These are phyloP conservation scores for Diarsia rubi DNA, from an alignment of 2,888 invertebrate genomes.

Conservation along the genomic window DNA sequence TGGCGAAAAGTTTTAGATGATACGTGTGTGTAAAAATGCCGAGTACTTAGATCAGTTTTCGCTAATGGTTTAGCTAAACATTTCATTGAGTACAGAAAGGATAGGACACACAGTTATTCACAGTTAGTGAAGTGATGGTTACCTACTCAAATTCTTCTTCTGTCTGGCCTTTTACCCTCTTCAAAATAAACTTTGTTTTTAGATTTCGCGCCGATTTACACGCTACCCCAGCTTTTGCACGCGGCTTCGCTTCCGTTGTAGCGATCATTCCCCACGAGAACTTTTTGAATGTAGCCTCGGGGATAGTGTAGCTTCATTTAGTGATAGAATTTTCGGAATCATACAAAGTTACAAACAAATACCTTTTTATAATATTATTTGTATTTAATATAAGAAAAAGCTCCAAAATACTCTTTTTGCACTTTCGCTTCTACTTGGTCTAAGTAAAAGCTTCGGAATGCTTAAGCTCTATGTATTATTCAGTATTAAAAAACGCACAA, in stretches of 20 bases:
- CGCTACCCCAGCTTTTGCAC: too few species aligned
- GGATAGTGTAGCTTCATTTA: too few species aligned
- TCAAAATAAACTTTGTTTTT: not conserved
- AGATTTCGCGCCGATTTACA: not conserved
- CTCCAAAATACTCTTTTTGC: not conserved
- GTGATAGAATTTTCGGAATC: too few species aligned
- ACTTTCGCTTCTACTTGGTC: not conserved
- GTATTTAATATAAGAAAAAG: not conserved
- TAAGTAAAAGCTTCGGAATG: not conserved
- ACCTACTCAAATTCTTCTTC: not conserved
- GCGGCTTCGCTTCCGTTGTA: too few species aligned
- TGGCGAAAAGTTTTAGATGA: not conserved
- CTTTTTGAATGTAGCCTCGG: too few species aligned
- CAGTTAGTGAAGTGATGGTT: not conserved
- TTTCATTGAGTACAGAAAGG: not conserved
- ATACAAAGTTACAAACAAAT: too few species aligned
- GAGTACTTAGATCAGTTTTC: not conserved
- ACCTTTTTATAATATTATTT: too few species aligned
- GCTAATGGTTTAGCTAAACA: not conserved
- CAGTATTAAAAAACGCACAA: conserved; percentile 1
- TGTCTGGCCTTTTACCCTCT: not conserved
- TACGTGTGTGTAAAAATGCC: not conserved
- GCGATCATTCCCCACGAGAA: too few species aligned
- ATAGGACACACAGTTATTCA: too few species aligned
- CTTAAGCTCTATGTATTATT: not conserved